Evolutionary conservation across 1,140 invertebrate species (phyloP), one percentile per base, ranked within the genome.

Genomic region (Drosophila ambigua): DNA sequence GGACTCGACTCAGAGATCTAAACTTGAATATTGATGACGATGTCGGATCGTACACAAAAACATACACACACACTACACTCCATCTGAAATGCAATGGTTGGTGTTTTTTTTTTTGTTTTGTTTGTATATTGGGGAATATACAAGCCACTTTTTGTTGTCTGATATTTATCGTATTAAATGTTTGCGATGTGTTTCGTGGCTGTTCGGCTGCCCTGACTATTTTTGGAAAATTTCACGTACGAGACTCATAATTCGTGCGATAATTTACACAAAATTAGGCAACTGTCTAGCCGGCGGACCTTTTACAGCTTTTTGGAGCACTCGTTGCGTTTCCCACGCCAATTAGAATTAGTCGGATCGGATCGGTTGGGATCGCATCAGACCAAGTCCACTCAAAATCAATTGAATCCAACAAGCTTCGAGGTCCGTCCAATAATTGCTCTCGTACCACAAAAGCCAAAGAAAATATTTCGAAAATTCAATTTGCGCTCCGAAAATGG

Each of bases 251-350:
- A 85, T 85, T 85, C 83, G 82, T 85, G 83, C 82, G 82, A 85
- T 85, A 85, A 88, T 85, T 85, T 85, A 85, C 83, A 85, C 83
- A 82, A 88, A 85, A 85, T 85, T 85, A 85, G 82, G 83, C 83
- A 87, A 87, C 78, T 85, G 82, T 85, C 82, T 85, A 77, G 82
- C 82, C 82, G 72, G 50, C 78, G 66, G 63, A 61, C 82, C 82
- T 75, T 85, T 88, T 85, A 87, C 59, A 88, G 82, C 79, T 52
- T 31, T 64, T 64, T 52, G 35, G 52, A 69, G 49, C 77, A 80
- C 69, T 78, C 71, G 51, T 51, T 65, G 58, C 57, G 63, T 68
- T 84, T 85, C 83, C 83, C 82, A 85, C 82, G 82, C 82, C 82
- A 85, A 85, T 85, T 85, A 88, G 78, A 85, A 85, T 76, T 75